Conservation (phyloP, 1,140 invertebrate species). For the Drosophila azteca region DNA sequence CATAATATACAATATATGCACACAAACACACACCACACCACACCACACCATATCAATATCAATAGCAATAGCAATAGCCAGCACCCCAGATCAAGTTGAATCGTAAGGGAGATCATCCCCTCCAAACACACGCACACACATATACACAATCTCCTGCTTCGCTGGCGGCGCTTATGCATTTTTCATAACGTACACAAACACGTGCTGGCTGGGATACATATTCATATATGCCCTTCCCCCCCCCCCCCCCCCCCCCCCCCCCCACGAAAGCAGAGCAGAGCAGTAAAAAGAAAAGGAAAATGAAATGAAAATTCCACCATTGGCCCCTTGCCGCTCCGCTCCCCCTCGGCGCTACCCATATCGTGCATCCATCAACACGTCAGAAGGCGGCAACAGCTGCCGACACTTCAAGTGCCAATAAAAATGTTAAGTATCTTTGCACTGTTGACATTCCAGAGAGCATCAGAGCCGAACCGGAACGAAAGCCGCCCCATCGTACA, state of each 20-base stretch:
- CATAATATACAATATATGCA: conserved; percentile 38
- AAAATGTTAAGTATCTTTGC: conserved; percentile 82
- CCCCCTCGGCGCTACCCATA: not conserved
- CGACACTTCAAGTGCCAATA: conserved; percentile 78
- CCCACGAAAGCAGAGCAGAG: conserved; percentile 14
- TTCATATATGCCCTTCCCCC: conserved; percentile 27
- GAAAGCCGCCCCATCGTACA: conserved; percentile 26
- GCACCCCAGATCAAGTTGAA: conserved; percentile 1
- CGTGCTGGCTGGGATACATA: conserved; percentile 60
- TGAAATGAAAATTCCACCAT: conserved; percentile 60
- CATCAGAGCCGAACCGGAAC: not conserved
- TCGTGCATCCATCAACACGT: conserved; percentile 72
- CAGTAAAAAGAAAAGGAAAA: conserved; percentile 15
- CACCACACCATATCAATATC: conserved; percentile 17
- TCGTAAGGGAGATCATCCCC: conserved; percentile 21
- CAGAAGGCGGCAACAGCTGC: conserved; percentile 73
- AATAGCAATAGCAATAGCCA: conserved; percentile 19
- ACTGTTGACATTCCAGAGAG: conserved; percentile 71
- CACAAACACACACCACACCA: not conserved
- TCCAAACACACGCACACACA: conserved; percentile 5
- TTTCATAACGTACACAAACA: conserved; percentile 72
- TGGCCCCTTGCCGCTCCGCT: conserved; percentile 5
- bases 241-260: not conserved
- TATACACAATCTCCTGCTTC: conserved; percentile 1
- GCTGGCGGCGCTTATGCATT: conserved; percentile 76